These are phyloP conservation scores for Polypterus bichir DNA, from an alignment of 2,113 vertebrate genomes.

Conservation along the genomic window DNA sequence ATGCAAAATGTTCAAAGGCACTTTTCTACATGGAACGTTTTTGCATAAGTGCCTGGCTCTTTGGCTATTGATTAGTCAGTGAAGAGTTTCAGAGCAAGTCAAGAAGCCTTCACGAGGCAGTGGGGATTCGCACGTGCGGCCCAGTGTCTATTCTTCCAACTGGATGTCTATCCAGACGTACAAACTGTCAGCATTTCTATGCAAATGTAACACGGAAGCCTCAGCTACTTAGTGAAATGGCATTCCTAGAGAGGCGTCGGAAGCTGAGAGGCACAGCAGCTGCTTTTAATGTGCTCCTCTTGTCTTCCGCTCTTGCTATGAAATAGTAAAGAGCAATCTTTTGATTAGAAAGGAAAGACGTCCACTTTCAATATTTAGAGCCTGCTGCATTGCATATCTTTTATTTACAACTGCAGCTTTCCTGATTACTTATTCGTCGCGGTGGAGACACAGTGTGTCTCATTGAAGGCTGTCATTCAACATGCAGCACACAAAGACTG, in stretches of 20 bases:
- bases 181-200: conserved; percentile 3
- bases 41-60: not conserved
- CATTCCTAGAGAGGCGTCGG: not conserved
- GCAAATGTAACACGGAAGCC: conserved; percentile 1
- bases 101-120: not conserved
- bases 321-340: too few relatives aligned
- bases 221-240: not conserved
- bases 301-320: not conserved
- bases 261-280: not conserved
- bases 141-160: conserved; percentile 1
- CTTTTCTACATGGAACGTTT: not conserved
- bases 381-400: too few relatives aligned
- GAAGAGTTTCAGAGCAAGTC: not conserved
- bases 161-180: not conserved
- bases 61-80: not conserved
- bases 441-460: too few relatives aligned
- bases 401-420: too few relatives aligned
- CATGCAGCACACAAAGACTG: too few relatives aligned
- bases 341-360: too few relatives aligned
- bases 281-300: not conserved
- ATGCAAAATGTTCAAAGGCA: conserved; percentile 1
- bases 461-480: too few relatives aligned
- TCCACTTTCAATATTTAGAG: too few relatives aligned
- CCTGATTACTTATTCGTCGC: too few relatives aligned
- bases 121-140: not conserved